These are phyloP conservation scores for Tricholaema leucomelas DNA, from an alignment of 2,113 vertebrate genomes.

Conservation along the genomic window DNA sequence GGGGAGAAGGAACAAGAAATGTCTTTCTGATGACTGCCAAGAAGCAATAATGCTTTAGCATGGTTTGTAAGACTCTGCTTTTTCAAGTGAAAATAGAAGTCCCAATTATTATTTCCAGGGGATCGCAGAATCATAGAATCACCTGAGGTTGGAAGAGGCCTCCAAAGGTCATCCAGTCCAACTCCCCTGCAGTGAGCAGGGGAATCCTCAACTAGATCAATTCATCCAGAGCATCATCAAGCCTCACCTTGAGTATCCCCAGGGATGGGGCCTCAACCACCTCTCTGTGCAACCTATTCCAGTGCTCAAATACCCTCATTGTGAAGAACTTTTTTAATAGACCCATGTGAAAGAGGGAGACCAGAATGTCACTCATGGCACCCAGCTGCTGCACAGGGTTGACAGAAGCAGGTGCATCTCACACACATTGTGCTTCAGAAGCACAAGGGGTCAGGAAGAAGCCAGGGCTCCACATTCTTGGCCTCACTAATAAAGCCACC, in stretches of 20 bases:
- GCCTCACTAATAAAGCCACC: not conserved
- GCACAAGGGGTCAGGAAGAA: rapidly evolving
- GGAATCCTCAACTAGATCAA: too few relatives aligned
- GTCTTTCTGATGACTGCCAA: not conserved
- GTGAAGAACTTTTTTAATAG: not conserved
- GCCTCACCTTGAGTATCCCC: too few relatives aligned
- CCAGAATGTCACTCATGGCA: rapidly evolving
- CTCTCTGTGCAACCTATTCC: too few relatives aligned
- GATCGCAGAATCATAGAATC: too few relatives aligned
- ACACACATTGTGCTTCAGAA: not conserved
- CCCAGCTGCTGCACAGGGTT: rapidly evolving
- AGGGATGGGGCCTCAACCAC: too few relatives aligned
- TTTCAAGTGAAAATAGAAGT: rapidly evolving
- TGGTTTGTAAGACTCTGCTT: not conserved
- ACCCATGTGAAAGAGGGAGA: not conserved
- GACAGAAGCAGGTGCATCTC: not conserved
- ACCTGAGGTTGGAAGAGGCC: too few relatives aligned
- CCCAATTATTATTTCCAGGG: not conserved
- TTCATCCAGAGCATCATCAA: too few relatives aligned
- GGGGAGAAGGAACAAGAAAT: not conserved
- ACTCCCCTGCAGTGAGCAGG: too few relatives aligned
- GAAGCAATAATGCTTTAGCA: not conserved
- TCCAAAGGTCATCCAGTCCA: too few relatives aligned
- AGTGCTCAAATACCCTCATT: too few relatives aligned
- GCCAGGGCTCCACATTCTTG: not conserved